These are phyloP conservation scores for Gallinago solitaria DNA, from an alignment of 2,797 vertebrate species.

Conservation along the genomic window DNA sequence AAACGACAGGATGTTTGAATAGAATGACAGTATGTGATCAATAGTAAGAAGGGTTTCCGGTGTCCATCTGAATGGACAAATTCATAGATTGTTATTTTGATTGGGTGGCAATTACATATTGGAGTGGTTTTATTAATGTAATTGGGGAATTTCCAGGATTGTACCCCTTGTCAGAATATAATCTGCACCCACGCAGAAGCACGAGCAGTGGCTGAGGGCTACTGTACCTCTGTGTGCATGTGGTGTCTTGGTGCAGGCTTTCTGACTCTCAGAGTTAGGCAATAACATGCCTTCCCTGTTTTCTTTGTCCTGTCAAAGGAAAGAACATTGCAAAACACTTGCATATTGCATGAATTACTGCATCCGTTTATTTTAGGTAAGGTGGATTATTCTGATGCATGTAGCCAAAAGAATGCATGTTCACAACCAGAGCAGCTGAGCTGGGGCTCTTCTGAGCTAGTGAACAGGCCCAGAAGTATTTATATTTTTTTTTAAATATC, in stretches of 20 bases:
- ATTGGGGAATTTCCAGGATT: background rate
- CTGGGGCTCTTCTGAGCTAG: background rate
- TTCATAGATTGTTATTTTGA: background rate
- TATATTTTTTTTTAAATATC: background rate
- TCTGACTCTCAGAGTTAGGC: background rate
- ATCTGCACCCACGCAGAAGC: background rate
- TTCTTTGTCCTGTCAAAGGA: background rate
- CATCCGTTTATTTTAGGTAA: background rate
- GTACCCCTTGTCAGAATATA: fast-evolving
- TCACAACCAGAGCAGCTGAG: background rate
- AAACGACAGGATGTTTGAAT: background rate
- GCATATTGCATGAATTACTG: background rate
- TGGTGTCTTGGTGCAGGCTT: background rate
- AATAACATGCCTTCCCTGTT: background rate
- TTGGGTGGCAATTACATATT: background rate
- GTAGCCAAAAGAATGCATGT: background rate
- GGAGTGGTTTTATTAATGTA: background rate
- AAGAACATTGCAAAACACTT: background rate
- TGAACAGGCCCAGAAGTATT: background rate
- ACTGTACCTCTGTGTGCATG: background rate
- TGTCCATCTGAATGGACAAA: background rate
- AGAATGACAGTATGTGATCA: background rate
- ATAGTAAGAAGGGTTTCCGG: background rate
- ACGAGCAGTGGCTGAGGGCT: background rate
- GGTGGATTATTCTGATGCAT: background rate